Conservation (phyloP, 2,888 invertebrate genomes). For the Neoaliturus tenellus region DNA sequence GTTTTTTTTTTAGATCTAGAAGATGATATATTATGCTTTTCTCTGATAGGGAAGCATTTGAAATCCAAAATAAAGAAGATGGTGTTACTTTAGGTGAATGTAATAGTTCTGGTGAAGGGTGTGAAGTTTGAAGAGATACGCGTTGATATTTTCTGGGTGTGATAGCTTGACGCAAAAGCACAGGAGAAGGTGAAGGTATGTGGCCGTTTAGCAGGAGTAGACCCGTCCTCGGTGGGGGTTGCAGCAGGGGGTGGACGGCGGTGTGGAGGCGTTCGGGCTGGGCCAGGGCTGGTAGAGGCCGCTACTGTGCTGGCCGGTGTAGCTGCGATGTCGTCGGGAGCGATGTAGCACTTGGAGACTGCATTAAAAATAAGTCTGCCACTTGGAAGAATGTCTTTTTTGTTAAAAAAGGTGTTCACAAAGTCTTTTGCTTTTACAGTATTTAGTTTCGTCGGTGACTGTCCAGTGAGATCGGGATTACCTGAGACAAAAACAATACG, state of each 20-base stretch:
- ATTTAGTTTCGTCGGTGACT: constrained; percentile 13
- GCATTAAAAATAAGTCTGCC: constrained; percentile 6
- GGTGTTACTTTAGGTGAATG: background rate
- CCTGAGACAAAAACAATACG: no score
- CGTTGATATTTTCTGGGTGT: no score
- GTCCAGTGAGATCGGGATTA: constrained; percentile 45
- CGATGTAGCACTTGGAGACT: background rate
- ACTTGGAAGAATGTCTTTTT: constrained; percentile 42
- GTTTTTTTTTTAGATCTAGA: no score
- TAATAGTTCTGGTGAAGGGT: no score
- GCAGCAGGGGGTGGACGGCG: no score
- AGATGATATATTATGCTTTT: no score
- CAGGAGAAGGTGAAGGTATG: no score
- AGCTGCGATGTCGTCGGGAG: background rate
- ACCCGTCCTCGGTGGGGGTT: no score
- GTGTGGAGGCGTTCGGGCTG: no score
- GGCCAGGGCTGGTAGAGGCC: background rate
- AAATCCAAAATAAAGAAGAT: background rate
- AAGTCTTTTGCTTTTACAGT: constrained; percentile 1
- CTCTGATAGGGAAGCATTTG: background rate
- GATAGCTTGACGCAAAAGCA: no score
- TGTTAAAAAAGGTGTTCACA: constrained; percentile 23
- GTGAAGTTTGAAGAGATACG: no score
- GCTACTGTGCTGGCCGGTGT: background rate
- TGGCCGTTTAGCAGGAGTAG: no score